These are phyloP conservation scores for Plectropomus leopardus DNA, from an alignment of 2,113 vertebrate genomes.

Conservation along the genomic window DNA sequence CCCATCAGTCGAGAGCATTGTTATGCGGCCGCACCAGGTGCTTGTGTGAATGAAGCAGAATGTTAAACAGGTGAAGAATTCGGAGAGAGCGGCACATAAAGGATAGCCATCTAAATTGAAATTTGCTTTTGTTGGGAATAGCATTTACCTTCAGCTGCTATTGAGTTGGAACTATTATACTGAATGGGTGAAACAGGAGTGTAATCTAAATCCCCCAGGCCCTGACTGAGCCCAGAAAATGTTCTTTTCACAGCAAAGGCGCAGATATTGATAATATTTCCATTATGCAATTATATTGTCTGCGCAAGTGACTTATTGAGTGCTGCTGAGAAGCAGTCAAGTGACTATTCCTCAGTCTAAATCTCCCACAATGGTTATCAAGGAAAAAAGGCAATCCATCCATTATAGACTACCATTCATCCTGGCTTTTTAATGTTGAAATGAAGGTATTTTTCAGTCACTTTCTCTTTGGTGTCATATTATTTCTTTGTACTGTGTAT, in stretches of 20 bases:
- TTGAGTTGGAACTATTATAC: slow-evolving; percentile 66
- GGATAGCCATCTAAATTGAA: slow-evolving; percentile 70
- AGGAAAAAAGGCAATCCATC: slow-evolving; percentile 46
- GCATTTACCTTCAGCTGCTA: slow-evolving; percentile 68
- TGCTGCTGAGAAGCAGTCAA: slow-evolving; percentile 61
- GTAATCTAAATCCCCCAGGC: slow-evolving; percentile 71
- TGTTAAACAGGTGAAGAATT: slow-evolving; percentile 66
- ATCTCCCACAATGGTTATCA: slow-evolving; percentile 59
- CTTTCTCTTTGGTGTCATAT: slow-evolving; percentile 51
- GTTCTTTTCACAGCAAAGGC: slow-evolving; percentile 69
- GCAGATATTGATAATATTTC: slow-evolving; percentile 73
- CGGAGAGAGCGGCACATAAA: slow-evolving; percentile 45
- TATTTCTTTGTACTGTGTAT: slow-evolving; percentile 52
- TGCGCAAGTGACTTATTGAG: slow-evolving; percentile 64
- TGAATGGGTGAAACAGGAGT: slow-evolving; percentile 66
- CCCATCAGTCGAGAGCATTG: slow-evolving; percentile 39
- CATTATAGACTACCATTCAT: slow-evolving; percentile 54
- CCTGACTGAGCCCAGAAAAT: slow-evolving; percentile 60
- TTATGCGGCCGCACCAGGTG: slow-evolving; percentile 35
- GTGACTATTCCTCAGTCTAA: slow-evolving; percentile 57
- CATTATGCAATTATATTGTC: slow-evolving; percentile 72
- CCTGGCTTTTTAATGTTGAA: slow-evolving; percentile 53
- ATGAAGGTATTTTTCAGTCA: slow-evolving; percentile 53
- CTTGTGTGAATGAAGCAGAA: slow-evolving; percentile 52
- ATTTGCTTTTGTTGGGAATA: slow-evolving; percentile 68